Conservation (phyloP, 2,113 vertebrate genomes). For the Platycercus adscitus region DNA sequence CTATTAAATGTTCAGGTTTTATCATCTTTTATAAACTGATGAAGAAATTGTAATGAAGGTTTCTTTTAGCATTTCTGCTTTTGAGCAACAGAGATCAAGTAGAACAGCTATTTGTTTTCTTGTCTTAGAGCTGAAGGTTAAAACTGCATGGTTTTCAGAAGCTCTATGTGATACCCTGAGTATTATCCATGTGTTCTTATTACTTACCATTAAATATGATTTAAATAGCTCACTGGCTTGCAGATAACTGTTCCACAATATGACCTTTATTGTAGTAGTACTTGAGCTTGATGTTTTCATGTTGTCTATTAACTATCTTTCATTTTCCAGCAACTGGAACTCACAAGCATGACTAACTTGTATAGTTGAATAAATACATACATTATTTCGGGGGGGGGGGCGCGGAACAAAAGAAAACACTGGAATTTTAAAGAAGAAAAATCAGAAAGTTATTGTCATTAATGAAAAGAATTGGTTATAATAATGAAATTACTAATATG, state of each 20-base stretch:
- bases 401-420: no score
- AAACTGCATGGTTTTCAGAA: background rate
- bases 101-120: background rate
- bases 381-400: background rate
- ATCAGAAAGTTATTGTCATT: background rate
- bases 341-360: background rate
- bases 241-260: constrained; percentile 2
- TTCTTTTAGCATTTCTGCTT: background rate
- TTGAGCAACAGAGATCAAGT: background rate
- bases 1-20: background rate
- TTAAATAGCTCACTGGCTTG: background rate
- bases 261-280: background rate
- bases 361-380: background rate
- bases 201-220: constrained; percentile 12
- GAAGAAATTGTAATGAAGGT: background rate
- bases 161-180: background rate
- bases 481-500: background rate
- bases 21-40: background rate
- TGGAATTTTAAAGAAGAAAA: background rate
- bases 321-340: background rate
- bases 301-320: background rate
- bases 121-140: background rate
- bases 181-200: background rate
- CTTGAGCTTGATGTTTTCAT: background rate
- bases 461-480: background rate